Conservation (phyloP, 2,113 vertebrate genomes). For the Eulemur rufifrons region DNA sequence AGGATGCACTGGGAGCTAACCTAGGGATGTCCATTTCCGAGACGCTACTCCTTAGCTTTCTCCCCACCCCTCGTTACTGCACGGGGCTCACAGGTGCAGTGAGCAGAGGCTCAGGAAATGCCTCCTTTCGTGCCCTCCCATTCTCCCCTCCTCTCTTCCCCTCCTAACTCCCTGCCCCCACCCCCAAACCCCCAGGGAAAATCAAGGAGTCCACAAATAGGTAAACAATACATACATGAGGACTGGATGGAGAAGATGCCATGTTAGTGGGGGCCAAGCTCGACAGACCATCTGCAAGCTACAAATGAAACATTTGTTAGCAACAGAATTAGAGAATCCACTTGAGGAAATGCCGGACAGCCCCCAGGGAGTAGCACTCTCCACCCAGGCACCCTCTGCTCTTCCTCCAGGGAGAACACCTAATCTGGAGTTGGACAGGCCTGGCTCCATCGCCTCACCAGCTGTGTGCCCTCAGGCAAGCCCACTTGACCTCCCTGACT, state of each 20-base stretch:
- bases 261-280: conserved; percentile 92
- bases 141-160: not conserved
- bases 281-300: conserved; percentile 89
- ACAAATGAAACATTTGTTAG: conserved; percentile 89
- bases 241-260: conserved; percentile 86
- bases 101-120: not conserved
- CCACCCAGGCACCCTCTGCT: not conserved
- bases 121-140: not conserved
- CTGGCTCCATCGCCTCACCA: not conserved
- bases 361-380: not conserved
- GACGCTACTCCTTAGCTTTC: not conserved
- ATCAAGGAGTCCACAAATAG: conserved; percentile 7
- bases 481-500: not conserved
- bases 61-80: not conserved
- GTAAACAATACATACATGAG: conserved; percentile 92
- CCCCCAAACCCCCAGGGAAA: not conserved
- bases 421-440: not conserved
- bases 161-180: not conserved
- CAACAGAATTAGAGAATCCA: not conserved
- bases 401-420: not conserved
- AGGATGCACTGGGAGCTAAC: not conserved
- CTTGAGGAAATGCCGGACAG: not conserved
- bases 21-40: not conserved
- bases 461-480: not conserved
- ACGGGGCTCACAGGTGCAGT: not conserved